Evolutionary conservation across 2,888 invertebrate species (phyloP).

Genomic region (Strigamia maritima): DNA sequence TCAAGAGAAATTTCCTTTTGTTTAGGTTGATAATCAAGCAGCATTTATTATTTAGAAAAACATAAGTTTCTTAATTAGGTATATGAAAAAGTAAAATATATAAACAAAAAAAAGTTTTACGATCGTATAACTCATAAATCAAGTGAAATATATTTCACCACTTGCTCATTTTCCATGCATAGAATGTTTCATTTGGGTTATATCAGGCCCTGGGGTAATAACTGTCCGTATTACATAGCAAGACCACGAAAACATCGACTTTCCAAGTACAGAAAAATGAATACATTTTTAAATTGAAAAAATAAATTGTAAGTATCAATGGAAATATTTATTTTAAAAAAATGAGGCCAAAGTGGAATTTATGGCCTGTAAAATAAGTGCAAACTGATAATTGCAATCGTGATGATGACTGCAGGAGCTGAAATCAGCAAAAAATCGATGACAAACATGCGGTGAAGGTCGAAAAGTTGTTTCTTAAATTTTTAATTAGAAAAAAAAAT

Average conservation of each 20-base stretch:
- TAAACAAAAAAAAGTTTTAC: neutral
- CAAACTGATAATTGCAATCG: too few species aligned
- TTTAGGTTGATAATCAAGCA: neutral
- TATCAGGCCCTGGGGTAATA: neutral
- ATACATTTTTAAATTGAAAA: neutral
- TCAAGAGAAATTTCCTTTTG: neutral
- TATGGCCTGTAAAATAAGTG: too few species aligned
- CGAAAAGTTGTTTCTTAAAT: too few species aligned
- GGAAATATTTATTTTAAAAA: too few species aligned
- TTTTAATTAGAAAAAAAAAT: too few species aligned
- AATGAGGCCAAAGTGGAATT: too few species aligned
- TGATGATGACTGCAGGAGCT: too few species aligned
- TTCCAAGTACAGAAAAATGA: neutral
- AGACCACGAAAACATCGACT: neutral
- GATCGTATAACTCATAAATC: neutral
- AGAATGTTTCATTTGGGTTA: conserved; percentile 1
- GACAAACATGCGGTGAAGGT: too few species aligned
- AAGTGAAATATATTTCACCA: conserved; percentile 8
- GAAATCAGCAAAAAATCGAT: too few species aligned
- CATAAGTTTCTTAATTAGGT: neutral
- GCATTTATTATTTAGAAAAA: neutral
- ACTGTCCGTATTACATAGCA: neutral
- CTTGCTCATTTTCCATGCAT: conserved; percentile 14
- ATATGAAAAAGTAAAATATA: neutral
- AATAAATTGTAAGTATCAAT: too few species aligned